Percentiles rank a stretch among this genome's conserved stretches.
phyloP scores from a whole-genome alignment of 1,140 invertebrate genomes.

The Steinernema khuongi region DNA sequence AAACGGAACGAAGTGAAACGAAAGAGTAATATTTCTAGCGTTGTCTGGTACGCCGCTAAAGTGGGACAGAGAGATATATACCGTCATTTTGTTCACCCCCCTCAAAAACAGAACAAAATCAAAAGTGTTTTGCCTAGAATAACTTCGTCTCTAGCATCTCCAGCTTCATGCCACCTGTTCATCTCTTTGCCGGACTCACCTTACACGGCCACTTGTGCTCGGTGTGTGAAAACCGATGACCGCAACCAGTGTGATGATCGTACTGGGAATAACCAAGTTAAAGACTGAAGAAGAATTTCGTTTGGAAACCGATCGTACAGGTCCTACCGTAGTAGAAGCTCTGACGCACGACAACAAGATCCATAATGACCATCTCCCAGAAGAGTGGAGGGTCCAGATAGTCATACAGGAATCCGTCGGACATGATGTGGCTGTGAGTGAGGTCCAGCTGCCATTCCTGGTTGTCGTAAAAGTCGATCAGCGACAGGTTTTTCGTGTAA shows the following conservation, averaged over 20 bases:
- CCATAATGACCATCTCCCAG: slow-evolving; percentile 59
- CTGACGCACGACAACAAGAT: slow-evolving; percentile 52
- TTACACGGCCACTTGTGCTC: slow-evolving; percentile 47
- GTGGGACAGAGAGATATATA: too few species aligned
- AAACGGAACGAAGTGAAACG: too few species aligned
- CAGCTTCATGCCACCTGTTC: neutral
- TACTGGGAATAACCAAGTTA: slow-evolving; percentile 55
- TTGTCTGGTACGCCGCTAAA: too few species aligned
- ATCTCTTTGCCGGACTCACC: slow-evolving; percentile 24
- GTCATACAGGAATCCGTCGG: slow-evolving; percentile 57
- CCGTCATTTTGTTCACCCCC: too few species aligned
- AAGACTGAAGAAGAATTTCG: slow-evolving; percentile 45
- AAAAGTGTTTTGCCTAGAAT: too few species aligned
- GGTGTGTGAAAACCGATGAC: slow-evolving; percentile 59
- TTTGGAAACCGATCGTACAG: neutral
- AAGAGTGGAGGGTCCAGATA: slow-evolving; percentile 57
- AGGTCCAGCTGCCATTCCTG: slow-evolving; percentile 58
- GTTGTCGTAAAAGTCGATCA: slow-evolving; percentile 59
- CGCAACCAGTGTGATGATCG: slow-evolving; percentile 56
- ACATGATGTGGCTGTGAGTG: slow-evolving; percentile 48
- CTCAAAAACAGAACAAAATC: too few species aligned
- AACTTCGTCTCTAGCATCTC: too few species aligned
- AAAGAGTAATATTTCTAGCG: too few species aligned
- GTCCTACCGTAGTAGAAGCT: slow-evolving; percentile 56
- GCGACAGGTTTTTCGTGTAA: slow-evolving; percentile 53